These are phyloP conservation scores for Liposcelis brunnea DNA, from an alignment of 2,888 invertebrate species.

Conservation along the genomic window DNA sequence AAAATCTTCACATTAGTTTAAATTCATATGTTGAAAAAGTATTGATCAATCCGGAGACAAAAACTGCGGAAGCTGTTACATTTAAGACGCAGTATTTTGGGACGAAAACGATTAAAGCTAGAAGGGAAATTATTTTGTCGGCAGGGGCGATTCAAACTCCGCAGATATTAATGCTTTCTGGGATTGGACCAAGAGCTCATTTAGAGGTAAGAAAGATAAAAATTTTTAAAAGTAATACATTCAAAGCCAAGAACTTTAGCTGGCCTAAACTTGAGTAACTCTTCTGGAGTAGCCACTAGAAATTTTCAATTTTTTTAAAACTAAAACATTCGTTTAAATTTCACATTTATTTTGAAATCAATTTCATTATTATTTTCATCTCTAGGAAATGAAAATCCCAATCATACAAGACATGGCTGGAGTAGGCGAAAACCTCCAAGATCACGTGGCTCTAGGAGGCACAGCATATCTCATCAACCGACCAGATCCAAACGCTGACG, in stretches of 20 bases:
- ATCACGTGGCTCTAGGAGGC: constrained; percentile 68
- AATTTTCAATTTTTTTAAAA: too few relatives aligned
- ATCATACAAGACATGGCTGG: constrained; percentile 45
- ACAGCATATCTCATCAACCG: constrained; percentile 52
- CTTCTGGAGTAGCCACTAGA: background rate
- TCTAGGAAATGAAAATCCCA: constrained; percentile 35
- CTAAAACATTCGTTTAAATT: too few relatives aligned
- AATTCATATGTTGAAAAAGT: constrained; percentile 50
- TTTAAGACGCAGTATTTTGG: constrained; percentile 39
- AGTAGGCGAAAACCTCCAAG: constrained; percentile 67
- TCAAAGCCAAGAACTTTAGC: background rate
- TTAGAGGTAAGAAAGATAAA: constrained; percentile 24
- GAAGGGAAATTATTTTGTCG: constrained; percentile 65
- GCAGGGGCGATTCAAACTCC: constrained; percentile 74
- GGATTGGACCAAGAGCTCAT: constrained; percentile 52
- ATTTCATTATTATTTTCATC: too few relatives aligned
- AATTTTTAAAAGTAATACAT: background rate
- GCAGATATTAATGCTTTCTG: constrained; percentile 61
- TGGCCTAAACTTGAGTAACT: background rate
- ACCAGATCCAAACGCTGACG: constrained; percentile 26
- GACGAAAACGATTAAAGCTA: constrained; percentile 38
- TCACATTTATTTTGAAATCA: too few relatives aligned
- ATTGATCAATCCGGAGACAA: constrained; percentile 38
- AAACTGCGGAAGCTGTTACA: constrained; percentile 45
- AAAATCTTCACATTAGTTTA: constrained; percentile 55